These are phyloP conservation scores for Dasypus novemcinctus DNA, from an alignment of 2,113 vertebrate genomes.

Conservation along the genomic window DNA sequence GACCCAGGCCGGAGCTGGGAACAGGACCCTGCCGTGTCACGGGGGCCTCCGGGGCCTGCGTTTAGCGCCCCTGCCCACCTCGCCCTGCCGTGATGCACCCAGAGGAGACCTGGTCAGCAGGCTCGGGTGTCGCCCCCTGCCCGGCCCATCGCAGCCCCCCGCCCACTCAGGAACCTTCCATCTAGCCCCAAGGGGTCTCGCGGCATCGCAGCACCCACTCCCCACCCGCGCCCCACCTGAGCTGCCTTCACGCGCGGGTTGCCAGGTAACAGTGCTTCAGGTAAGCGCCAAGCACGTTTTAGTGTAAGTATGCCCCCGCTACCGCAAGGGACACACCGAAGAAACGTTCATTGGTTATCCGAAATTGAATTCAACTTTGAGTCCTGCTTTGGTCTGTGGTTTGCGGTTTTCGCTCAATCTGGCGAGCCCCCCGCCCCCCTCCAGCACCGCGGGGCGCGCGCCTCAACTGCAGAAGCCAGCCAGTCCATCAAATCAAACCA, in stretches of 20 bases:
- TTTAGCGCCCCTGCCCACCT: not conserved
- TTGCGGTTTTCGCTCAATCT: not conserved
- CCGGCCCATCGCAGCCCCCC: not conserved
- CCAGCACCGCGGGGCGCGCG: not conserved
- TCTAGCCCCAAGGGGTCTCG: rapidly evolving
- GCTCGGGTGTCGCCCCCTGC: not conserved
- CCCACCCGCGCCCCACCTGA: not conserved
- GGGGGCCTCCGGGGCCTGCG: no score
- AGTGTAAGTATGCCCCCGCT: not conserved
- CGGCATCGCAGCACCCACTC: rapidly evolving
- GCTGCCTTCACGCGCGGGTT: not conserved
- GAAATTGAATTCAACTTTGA: not conserved
- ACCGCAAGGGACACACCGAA: not conserved
- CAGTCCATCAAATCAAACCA: not conserved
- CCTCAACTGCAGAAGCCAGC: not conserved
- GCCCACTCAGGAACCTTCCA: not conserved
- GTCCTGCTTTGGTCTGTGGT: not conserved
- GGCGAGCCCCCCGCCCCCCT: no score
- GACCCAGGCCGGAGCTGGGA: no score
- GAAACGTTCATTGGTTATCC: not conserved
- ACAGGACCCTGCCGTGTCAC: no score
- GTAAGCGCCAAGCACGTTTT: not conserved
- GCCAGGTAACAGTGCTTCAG: not conserved
- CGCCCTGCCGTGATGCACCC: not conserved
- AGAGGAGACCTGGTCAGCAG: no score